These are phyloP conservation scores for Ptilonorhynchus violaceus DNA, from an alignment of 2,113 vertebrate genomes.

Conservation along the genomic window DNA sequence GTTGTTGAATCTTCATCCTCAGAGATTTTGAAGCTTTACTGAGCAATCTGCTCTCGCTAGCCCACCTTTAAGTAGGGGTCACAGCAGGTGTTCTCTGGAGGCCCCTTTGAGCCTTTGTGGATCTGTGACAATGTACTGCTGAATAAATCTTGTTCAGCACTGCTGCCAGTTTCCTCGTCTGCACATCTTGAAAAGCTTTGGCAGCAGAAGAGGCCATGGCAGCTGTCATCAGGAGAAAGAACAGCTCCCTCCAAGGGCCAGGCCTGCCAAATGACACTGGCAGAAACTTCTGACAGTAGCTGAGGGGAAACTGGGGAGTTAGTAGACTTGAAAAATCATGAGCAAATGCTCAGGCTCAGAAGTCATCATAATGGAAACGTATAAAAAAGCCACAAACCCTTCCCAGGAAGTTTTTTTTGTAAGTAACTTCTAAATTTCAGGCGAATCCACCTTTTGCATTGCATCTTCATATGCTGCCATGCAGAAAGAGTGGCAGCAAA, in stretches of 20 bases:
- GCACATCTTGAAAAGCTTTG: background rate
- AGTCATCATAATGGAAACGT: background rate
- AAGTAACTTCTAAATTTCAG: background rate
- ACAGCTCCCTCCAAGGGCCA: background rate
- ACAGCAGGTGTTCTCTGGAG: background rate
- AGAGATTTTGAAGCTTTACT: background rate
- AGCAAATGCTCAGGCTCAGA: background rate
- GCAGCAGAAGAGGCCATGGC: background rate
- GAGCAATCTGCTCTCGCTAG: background rate
- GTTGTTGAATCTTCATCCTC: background rate
- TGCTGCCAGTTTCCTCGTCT: background rate
- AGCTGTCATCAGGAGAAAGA: background rate
- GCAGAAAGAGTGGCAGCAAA: background rate
- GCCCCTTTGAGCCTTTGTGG: background rate
- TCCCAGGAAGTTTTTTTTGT: background rate
- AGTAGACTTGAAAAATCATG: background rate
- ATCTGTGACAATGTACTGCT: background rate
- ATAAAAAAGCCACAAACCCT: background rate
- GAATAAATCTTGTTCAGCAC: background rate
- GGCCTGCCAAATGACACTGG: background rate
- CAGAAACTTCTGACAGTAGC: background rate
- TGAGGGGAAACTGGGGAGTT: background rate
- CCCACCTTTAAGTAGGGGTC: background rate
- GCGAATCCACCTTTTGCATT: background rate
- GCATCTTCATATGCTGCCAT: background rate